Evolutionary conservation across 2,888 invertebrate genomes (phyloP).

Genomic region (Strigamia maritima): DNA sequence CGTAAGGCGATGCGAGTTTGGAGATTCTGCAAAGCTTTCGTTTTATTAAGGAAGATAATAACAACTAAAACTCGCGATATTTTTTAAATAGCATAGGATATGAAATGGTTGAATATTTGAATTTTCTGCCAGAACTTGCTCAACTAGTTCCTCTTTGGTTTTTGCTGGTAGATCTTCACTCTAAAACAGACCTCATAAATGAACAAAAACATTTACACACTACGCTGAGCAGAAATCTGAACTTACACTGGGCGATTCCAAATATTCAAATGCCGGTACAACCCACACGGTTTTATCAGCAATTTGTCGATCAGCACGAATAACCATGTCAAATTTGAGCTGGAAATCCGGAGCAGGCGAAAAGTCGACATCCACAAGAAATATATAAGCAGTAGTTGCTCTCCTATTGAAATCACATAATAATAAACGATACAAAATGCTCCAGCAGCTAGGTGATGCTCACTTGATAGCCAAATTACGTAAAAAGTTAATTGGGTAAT

Average conservation of each 20-base stretch:
- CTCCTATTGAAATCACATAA: not conserved
- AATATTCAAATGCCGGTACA: slow-evolving; percentile 37
- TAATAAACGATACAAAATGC: not conserved
- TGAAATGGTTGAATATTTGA: slow-evolving; percentile 39
- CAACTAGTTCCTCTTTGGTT: slow-evolving; percentile 38
- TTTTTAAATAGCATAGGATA: slow-evolving; percentile 27
- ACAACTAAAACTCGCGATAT: not conserved
- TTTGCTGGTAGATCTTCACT: slow-evolving; percentile 25
- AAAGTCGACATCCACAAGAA: slow-evolving; percentile 36
- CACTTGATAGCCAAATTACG: slow-evolving; percentile 36
- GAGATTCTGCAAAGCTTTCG: slow-evolving; percentile 36
- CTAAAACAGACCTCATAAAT: not conserved
- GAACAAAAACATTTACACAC: not conserved
- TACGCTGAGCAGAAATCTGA: not conserved
- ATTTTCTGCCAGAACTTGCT: slow-evolving; percentile 35
- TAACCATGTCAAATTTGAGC: slow-evolving; percentile 36
- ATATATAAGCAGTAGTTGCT: slow-evolving; percentile 26
- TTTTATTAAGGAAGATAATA: not conserved
- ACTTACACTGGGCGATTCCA: slow-evolving; percentile 37
- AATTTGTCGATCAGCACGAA: not conserved
- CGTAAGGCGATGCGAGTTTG: slow-evolving; percentile 33
- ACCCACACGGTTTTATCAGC: slow-evolving; percentile 36
- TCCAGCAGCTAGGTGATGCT: not conserved
- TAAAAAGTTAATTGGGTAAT: slow-evolving; percentile 37
- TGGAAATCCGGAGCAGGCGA: slow-evolving; percentile 32